Percentiles rank a stretch among this genome's conserved stretches.
Evolutionary conservation across 2,888 invertebrate genomes (phyloP).

Genomic region (Nipponacmea schrenckii): DNA sequence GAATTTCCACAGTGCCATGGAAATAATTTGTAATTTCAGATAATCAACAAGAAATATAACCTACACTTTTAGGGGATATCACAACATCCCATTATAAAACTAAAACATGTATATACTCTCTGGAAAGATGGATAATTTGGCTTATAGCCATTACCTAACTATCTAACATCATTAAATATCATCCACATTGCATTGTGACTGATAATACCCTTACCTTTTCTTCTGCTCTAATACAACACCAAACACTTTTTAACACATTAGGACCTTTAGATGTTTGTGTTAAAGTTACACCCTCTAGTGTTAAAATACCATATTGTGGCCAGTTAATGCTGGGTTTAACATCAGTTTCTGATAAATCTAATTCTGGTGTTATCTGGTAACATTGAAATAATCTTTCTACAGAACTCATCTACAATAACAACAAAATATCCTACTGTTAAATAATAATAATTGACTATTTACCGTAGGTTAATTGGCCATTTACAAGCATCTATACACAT

Average conservation of each 20-base stretch:
- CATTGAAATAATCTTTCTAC: constrained; percentile 42
- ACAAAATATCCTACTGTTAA: neutral
- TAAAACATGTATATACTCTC: too few species aligned
- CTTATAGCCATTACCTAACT: neutral
- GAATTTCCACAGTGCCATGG: too few species aligned
- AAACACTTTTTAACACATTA: constrained; percentile 40
- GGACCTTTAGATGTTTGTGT: constrained; percentile 26
- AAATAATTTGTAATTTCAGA: too few species aligned
- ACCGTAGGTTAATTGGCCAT: neutral
- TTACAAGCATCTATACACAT: too few species aligned
- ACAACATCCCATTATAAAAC: too few species aligned
- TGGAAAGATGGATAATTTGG: too few species aligned
- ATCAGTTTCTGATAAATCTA: constrained; percentile 35
- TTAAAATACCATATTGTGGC: constrained; percentile 56
- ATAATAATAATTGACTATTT: neutral
- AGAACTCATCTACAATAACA: constrained; percentile 39
- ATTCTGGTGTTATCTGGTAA: constrained; percentile 39
- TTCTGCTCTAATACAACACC: constrained; percentile 50
- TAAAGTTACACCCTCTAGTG: constrained; percentile 49
- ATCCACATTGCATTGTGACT: too few species aligned
- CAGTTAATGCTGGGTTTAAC: constrained; percentile 32
- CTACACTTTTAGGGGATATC: too few species aligned
- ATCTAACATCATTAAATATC: neutral
- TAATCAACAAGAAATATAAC: too few species aligned
- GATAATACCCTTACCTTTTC: constrained; percentile 42